A percentile compares a stretch with the other conserved stretches of the same genome.
Evolutionary conservation across 2,888 invertebrate genomes (phyloP).

Genomic region (Cryptocephalus moraei): DNA sequence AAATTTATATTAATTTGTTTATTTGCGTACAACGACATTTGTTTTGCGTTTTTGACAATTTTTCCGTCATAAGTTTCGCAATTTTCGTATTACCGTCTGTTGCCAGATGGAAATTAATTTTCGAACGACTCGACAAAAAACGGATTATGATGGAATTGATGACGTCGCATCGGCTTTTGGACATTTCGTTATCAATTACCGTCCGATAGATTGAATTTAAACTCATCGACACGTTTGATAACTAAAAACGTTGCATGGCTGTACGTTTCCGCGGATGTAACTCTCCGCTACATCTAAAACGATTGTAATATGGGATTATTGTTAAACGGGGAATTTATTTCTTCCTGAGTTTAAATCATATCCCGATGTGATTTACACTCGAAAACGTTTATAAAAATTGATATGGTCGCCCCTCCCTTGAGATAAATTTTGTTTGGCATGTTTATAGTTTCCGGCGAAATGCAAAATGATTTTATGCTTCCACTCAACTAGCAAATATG

Average conservation of each 20-base stretch:
- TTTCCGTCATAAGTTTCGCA: too few species aligned
- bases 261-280: conserved; percentile 2
- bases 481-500: conserved; percentile 22
- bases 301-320: background rate
- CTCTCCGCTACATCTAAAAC: background rate
- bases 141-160: too few species aligned
- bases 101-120: too few species aligned
- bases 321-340: conserved; percentile 8
- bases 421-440: conserved; percentile 32
- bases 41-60: too few species aligned
- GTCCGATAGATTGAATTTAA: too few species aligned
- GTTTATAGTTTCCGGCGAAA: conserved; percentile 34
- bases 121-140: too few species aligned
- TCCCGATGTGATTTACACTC: conserved; percentile 26
- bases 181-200: too few species aligned
- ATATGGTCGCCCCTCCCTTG: conserved; percentile 29
- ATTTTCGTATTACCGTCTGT: too few species aligned
- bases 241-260: too few species aligned
- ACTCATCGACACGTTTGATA: too few species aligned
- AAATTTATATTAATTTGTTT: background rate
- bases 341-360: conserved; percentile 19
- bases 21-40: too few species aligned
- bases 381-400: conserved; percentile 29
- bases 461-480: conserved; percentile 26
- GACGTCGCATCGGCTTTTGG: too few species aligned